Evolutionary conservation across 2,888 invertebrate species (phyloP).

Genomic region (Monoplex corrugatus): DNA sequence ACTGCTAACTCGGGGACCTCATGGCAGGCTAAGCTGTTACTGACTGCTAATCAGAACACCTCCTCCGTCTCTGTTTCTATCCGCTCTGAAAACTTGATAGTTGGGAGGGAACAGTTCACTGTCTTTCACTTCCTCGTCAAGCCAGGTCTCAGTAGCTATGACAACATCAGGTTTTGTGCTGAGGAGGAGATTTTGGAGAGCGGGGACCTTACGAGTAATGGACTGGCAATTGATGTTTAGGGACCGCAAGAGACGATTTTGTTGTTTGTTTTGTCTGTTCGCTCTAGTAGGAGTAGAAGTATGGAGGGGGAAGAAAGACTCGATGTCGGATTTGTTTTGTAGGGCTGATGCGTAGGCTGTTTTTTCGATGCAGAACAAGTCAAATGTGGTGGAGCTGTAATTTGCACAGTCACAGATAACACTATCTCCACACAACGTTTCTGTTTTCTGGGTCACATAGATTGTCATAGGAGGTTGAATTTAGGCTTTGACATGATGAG

Average conservation of each 20-base stretch:
- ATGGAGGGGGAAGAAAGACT: background rate
- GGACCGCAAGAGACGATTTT: background rate
- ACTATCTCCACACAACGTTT: background rate
- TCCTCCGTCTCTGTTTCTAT: background rate
- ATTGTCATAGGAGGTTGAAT: background rate
- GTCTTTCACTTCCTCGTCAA: background rate
- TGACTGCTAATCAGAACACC: slow-evolving; percentile 1
- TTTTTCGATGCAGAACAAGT: slow-evolving; percentile 9
- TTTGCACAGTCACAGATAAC: background rate
- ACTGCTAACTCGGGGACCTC: background rate
- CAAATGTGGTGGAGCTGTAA: slow-evolving; percentile 6
- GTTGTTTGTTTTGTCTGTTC: background rate
- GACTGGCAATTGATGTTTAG: background rate
- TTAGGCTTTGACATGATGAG: background rate
- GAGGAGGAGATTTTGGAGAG: background rate
- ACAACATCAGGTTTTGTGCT: slow-evolving; percentile 7
- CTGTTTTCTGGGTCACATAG: background rate
- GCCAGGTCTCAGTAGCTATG: slow-evolving; percentile 19
- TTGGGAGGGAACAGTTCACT: background rate
- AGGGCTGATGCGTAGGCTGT: background rate
- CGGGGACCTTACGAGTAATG: background rate
- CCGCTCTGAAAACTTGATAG: background rate
- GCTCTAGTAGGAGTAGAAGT: background rate
- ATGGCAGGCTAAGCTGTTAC: background rate
- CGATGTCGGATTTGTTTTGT: background rate